phyloP scores from a whole-genome alignment of 2,797 vertebrate genomes.

The Benthosema pterotum region DNA sequence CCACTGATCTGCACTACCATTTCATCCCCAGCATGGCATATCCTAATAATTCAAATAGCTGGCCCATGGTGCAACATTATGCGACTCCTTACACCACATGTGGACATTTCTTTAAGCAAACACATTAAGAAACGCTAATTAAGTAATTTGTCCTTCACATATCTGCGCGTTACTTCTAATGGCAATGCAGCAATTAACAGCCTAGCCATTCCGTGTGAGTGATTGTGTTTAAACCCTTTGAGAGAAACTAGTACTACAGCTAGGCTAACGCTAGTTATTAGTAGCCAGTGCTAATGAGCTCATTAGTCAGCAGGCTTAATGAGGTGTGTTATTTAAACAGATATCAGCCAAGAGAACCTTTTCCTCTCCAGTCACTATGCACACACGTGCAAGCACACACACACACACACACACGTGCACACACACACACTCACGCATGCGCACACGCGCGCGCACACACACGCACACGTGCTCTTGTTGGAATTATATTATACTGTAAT shows the following conservation, averaged over 20 bases:
- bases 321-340: slow-evolving; percentile 70
- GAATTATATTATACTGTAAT: not conserved
- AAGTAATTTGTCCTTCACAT: slow-evolving; percentile 73
- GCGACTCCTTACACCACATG: slow-evolving; percentile 37
- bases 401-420: not conserved
- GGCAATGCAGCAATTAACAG: slow-evolving; percentile 71
- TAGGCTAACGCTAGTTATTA: slow-evolving; percentile 65
- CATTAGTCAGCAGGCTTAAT: slow-evolving; percentile 74
- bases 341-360: slow-evolving; percentile 39
- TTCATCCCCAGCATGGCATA: slow-evolving; percentile 47
- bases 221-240: slow-evolving; percentile 51
- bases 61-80: slow-evolving; percentile 2
- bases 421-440: not conserved
- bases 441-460: slow-evolving; percentile 9
- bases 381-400: not conserved
- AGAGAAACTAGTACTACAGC: slow-evolving; percentile 49
- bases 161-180: slow-evolving; percentile 71
- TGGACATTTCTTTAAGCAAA: slow-evolving; percentile 65
- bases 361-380: slow-evolving; percentile 28
- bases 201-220: slow-evolving; percentile 58
- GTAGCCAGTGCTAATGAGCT: slow-evolving; percentile 67
- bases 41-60: slow-evolving; percentile 32
- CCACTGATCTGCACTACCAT: slow-evolving; percentile 2
- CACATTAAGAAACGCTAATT: slow-evolving; percentile 73
- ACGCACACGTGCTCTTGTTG: slow-evolving; percentile 9